Base-by-base conservation (phyloP, 2,888 invertebrate species). In the Ormyrus nitidulus region DNA sequence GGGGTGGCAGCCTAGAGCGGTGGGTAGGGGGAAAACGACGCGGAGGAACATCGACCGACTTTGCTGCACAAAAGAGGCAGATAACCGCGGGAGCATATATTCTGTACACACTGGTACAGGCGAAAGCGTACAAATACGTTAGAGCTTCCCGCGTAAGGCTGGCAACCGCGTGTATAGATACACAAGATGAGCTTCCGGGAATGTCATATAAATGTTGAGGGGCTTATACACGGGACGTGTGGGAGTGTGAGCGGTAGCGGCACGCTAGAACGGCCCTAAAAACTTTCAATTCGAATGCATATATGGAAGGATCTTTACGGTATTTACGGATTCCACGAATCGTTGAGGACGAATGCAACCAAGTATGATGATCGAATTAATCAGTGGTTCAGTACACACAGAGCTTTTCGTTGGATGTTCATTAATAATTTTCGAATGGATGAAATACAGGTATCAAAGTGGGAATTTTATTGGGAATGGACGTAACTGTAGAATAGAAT, bases 1-100 rank as follows among this genome's bases (percentile, higher is more conserved):
- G 49, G 5, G 59, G 34, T 34, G 46, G 44, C 51, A 34, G 34
- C 34, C 34, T 4, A 34, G 34, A 34, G 13, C 11, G 59, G 44
- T 19, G 58, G n/a, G 46, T 44, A 49, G 10, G 64, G 49, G 54
- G 66, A 54, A 13, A 68, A 19, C 61, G 54, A 56, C 62, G 69
- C 9, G 61, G 58, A 71, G 65, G 65, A 71, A 71, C 77, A 74
- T 69, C 69, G 73, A 79, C 58, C 79, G 79, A 69, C 58, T 79
- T 79, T 74, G 62, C 68, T 62, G 68, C 62, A 73, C 78, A 79
- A 79, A 78, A 79, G 78, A 72, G 68, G 44, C 19, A 64, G 69
- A 79, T 74, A 74, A 79, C 79, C 64, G 69, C 64, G 56, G 19
- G 65, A n/a, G 51, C 58, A 19, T 71, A 8, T 46, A 49, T 5